Evolutionary conservation across 2,797 vertebrate species (phyloP), one percentile per base, ranked within the genome.

Genomic region (Agapornis canus): DNA sequence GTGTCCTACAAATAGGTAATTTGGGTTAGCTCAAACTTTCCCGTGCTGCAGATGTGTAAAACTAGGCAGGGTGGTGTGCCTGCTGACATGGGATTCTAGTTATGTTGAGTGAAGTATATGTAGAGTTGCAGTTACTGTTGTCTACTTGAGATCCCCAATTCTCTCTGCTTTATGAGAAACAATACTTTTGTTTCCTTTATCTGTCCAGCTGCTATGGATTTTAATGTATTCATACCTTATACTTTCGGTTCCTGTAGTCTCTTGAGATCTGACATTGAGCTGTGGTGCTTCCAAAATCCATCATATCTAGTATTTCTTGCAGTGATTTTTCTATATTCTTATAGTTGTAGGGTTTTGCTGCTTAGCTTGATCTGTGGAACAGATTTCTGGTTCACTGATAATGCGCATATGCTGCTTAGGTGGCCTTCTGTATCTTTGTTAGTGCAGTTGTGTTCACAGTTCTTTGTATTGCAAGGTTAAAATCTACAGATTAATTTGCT

Each of bases 61-160:
- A 25, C 23, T 13, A 29, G 48, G 10, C 19, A 59, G 18, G 9
- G 11, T 43, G 29, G 16, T 3, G 0, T 42, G 52, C 32, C 31
- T 43, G 31, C 11, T 76, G 47, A 68, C 0, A 1, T 12, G 25
- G 13, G 25, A 42, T 65, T 51, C 45, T 59, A 18, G 8, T 32
- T 72, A 23, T 2, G 5, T 23, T 69, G 20, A 52, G 21, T 78
- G 25, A 86, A 47, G 21, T 19, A 8, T 17, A 13, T 26, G 13
- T 45, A 6, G 60, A 17, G 8, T 56, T 87, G 10, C 2, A 60
- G 68, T 13, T 83, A 5, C 3, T 0, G 0, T 19, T 84, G 29
- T 61, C 42, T 64, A 10, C 20, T 1, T 3, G 26, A 56, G 54
- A n/a, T 71, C 11, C 23, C 4, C 17, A 39, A 0, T 43, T 72